A percentile compares a stretch with the other conserved stretches of the same genome.
Conservation (phyloP, 2,113 vertebrate genomes). For the Pedionomus torquatus region DNA sequence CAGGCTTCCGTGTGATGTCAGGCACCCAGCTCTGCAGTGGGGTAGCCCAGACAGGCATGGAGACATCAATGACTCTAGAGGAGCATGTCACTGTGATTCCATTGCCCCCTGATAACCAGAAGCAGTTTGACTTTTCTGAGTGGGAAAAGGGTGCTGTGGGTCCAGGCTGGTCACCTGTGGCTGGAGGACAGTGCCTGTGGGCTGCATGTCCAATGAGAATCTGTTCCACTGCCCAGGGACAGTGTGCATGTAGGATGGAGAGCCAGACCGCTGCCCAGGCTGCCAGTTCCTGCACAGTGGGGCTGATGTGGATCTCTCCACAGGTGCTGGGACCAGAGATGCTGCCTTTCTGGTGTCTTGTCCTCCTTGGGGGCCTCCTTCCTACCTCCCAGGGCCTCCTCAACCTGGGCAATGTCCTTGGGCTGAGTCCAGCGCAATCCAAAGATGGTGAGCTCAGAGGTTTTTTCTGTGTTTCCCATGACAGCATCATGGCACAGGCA, state of each 20-base stretch:
- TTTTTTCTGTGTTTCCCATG: neutral
- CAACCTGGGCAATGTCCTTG: neutral
- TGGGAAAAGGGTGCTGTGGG: neutral
- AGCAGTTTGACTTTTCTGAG: neutral
- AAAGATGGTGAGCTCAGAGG: neutral
- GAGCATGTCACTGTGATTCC: neutral
- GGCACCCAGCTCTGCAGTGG: neutral
- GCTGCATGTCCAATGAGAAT: neutral
- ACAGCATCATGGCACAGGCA: fast-evolving
- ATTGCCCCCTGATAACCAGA: neutral
- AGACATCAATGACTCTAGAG: neutral
- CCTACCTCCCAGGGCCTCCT: neutral
- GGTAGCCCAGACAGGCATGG: neutral
- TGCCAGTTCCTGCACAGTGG: fast-evolving
- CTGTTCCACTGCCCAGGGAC: neutral
- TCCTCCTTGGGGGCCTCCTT: constrained; percentile 10
- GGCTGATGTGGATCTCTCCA: neutral
- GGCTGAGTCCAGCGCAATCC: neutral
- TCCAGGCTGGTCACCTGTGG: neutral
- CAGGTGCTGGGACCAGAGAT: neutral
- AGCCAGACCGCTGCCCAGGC: neutral
- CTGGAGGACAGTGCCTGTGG: neutral
- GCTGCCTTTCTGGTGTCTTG: neutral
- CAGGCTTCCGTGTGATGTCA: neutral
- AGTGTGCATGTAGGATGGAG: fast-evolving